Evolutionary conservation across 2,797 vertebrate genomes (phyloP), one percentile per base, ranked within the genome.

Genomic region (Pygocentrus nattereri): DNA sequence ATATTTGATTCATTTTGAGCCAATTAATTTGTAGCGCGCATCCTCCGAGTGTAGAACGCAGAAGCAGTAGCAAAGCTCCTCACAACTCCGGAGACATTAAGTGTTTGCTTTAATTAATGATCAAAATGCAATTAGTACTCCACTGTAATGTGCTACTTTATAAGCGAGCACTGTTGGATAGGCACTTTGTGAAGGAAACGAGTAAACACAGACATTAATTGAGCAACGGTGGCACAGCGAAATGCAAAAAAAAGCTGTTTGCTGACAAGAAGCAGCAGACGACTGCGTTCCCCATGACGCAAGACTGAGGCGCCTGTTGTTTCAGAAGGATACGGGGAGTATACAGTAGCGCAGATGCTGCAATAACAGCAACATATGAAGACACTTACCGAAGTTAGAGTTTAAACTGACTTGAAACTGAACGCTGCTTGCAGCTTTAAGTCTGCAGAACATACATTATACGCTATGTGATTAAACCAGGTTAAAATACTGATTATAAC

Each of bases 51-150:
- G 62, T 54, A 23, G 31, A 80, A 75, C 49, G 73, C 44, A 76
- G 34, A 49, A 69, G 70, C 74, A 67, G 76, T 78, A 18, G 58
- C 59, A 23, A 58, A 47, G 44, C 38, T 27, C 74, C 34, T 83
- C 70, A 50, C 76, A 75, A 69, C 74, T 83, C 81, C 74, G 65
- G 16, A 70, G 54, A 81, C 54, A 64, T 78, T 64, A 81, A 81
- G 71, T 67, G 81, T 50, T 77, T 71, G 71, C 76, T 62, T 78
- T 79, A 86, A 79, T 86, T 86, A 83, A 83, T 76, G 75, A 81
- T 78, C 67, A 82, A 81, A 85, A 58, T 62, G 64, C 73, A 81
- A 81, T 83, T 81, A 81, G 80, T 76, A 65, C 78, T 67, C 38
- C 12, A 81, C 44, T 79, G 75, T 59, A 78, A 72, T 64, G 34